A percentile compares a stretch with the other conserved stretches of the same genome.
phyloP scores from a whole-genome alignment of 37 sponge, comb jelly and placozoan species.

The Oopsacas minuta region DNA sequence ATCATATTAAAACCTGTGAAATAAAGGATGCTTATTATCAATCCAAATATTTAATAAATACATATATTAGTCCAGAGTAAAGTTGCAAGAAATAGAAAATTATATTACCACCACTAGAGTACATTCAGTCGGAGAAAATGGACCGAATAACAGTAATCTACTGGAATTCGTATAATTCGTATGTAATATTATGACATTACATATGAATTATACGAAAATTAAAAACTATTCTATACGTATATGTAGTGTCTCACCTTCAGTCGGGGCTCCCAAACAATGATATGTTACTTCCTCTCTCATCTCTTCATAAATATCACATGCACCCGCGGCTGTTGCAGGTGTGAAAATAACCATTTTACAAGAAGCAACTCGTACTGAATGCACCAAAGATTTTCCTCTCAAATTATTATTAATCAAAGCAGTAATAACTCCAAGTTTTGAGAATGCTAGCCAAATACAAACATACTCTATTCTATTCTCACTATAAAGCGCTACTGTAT shows the following conservation, averaged over 20 bases:
- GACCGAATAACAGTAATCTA: too few species aligned
- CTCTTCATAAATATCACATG: neutral
- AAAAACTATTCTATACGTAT: neutral
- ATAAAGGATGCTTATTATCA: too few species aligned
- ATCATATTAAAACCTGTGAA: neutral
- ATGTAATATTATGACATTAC: too few species aligned
- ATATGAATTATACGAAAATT: neutral
- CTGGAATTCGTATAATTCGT: too few species aligned
- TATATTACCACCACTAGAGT: too few species aligned
- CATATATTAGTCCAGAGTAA: too few species aligned
- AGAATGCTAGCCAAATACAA: conserved; percentile 41
- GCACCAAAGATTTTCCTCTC: conserved; percentile 28
- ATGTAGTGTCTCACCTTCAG: neutral
- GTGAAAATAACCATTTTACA: neutral
- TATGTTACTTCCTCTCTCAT: neutral
- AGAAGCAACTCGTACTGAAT: conserved; percentile 23
- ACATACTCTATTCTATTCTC: conserved; percentile 57
- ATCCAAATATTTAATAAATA: too few species aligned
- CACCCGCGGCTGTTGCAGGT: neutral
- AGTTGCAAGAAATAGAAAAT: too few species aligned
- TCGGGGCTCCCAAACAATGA: neutral
- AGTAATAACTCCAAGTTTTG: conserved; percentile 37
- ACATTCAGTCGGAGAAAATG: too few species aligned
- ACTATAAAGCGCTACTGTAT: conserved; percentile 45
- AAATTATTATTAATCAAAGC: conserved; percentile 37